Conservation (phyloP, 2,888 invertebrate species). For the Dolomedes plantarius region DNA sequence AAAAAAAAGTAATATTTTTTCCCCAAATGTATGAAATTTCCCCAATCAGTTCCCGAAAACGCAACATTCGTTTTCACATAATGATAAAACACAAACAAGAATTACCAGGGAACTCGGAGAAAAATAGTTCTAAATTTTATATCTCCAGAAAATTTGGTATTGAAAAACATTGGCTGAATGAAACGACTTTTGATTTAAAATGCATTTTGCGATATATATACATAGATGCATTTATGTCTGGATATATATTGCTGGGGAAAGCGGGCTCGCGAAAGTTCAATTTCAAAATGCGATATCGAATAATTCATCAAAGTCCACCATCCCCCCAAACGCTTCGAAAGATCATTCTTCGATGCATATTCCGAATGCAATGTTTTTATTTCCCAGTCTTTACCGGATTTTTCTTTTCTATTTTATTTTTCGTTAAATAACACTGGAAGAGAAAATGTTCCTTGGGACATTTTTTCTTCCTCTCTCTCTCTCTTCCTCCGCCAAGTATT, state of each 20-base stretch:
- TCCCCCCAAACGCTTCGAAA: conserved; percentile 27
- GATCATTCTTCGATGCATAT: conserved; percentile 34
- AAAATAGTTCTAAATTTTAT: conserved; percentile 29
- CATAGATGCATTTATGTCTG: conserved; percentile 50
- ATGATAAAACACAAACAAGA: conserved; percentile 1
- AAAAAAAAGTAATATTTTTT: too few relatives aligned
- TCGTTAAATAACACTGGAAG: not conserved
- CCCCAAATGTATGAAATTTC: too few relatives aligned
- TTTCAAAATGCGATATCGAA: conserved; percentile 69
- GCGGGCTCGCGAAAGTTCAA: conserved; percentile 45
- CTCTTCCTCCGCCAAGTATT: too few relatives aligned
- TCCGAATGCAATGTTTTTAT: conserved; percentile 50
- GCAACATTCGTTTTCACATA: too few relatives aligned
- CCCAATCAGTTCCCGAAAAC: too few relatives aligned
- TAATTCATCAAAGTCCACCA: conserved; percentile 62
- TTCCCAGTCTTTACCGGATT: conserved; percentile 42
- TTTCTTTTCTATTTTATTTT: conserved; percentile 3
- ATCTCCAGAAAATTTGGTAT: conserved; percentile 34
- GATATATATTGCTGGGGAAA: conserved; percentile 56
- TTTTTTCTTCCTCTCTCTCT: too few relatives aligned
- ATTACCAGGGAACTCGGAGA: not conserved
- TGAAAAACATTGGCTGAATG: conserved; percentile 60
- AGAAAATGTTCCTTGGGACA: not conserved
- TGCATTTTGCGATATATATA: conserved; percentile 53
- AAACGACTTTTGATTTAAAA: conserved; percentile 67